Conservation (phyloP, 2,113 vertebrate genomes). For the Narcine bancroftii region DNA sequence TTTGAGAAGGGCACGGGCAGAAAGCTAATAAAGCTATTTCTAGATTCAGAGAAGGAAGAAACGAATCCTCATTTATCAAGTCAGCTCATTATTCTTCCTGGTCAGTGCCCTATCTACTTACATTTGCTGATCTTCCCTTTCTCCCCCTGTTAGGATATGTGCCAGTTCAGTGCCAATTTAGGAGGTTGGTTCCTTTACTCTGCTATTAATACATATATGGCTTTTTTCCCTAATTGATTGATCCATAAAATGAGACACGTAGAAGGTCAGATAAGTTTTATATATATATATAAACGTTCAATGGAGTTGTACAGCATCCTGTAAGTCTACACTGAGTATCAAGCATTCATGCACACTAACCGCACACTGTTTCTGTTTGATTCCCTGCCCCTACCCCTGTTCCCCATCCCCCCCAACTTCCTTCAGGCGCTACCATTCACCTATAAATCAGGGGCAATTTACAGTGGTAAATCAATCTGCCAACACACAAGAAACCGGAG, state of each 20-base stretch:
- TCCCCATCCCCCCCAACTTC: too few relatives aligned
- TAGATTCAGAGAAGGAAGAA: background rate
- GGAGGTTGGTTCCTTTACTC: background rate
- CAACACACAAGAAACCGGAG: too few relatives aligned
- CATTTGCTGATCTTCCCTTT: background rate
- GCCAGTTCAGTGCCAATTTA: background rate
- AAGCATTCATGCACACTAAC: too few relatives aligned
- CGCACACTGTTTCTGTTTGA: too few relatives aligned
- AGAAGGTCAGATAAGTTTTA: background rate
- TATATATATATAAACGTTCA: too few relatives aligned
- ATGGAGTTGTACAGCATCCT: too few relatives aligned
- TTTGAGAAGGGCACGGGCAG: background rate
- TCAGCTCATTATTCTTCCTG: background rate
- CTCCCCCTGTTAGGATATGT: background rate
- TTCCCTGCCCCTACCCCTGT: too few relatives aligned
- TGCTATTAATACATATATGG: background rate
- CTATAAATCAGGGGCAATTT: too few relatives aligned
- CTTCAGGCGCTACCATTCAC: too few relatives aligned
- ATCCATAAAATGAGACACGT: background rate
- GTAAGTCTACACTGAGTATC: too few relatives aligned
- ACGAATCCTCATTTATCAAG: background rate
- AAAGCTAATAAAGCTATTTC: background rate
- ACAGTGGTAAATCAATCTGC: too few relatives aligned
- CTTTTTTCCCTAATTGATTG: background rate
- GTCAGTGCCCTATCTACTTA: background rate